phyloP scores from a whole-genome alignment of 2,797 vertebrate genomes.

The Vespertilio murinus region DNA sequence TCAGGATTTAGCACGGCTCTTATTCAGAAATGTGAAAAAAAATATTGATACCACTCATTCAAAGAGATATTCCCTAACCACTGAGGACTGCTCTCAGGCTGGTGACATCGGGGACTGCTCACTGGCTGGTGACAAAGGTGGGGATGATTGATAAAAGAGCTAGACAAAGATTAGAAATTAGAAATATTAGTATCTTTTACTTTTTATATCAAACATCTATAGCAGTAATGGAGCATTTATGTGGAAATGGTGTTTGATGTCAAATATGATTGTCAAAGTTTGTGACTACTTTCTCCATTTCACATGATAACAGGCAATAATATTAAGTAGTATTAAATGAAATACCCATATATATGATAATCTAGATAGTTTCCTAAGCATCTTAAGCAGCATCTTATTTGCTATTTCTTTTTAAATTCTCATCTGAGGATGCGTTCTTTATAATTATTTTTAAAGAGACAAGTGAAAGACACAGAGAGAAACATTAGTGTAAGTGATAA shows the following conservation, averaged over 20 bases:
- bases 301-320: not conserved
- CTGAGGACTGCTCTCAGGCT: not conserved
- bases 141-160: not conserved
- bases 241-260: not conserved
- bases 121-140: not conserved
- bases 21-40: constrained; percentile 8
- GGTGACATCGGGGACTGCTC: not conserved
- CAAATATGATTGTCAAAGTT: constrained; percentile 10
- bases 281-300: not conserved
- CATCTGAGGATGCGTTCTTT: not conserved
- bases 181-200: not conserved
- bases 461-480: not conserved
- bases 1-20: not conserved
- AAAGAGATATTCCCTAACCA: not conserved
- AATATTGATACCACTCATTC: not conserved
- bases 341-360: not conserved
- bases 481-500: not conserved
- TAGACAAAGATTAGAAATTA: not conserved
- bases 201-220: not conserved
- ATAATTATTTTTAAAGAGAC: not conserved
- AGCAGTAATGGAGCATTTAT: not conserved
- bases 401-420: not conserved
- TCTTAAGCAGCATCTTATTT: not conserved
- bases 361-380: not conserved
- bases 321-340: not conserved